These are phyloP conservation scores for Dipodomys spectabilis DNA, from an alignment of 2,113 vertebrate genomes.

Conservation along the genomic window DNA sequence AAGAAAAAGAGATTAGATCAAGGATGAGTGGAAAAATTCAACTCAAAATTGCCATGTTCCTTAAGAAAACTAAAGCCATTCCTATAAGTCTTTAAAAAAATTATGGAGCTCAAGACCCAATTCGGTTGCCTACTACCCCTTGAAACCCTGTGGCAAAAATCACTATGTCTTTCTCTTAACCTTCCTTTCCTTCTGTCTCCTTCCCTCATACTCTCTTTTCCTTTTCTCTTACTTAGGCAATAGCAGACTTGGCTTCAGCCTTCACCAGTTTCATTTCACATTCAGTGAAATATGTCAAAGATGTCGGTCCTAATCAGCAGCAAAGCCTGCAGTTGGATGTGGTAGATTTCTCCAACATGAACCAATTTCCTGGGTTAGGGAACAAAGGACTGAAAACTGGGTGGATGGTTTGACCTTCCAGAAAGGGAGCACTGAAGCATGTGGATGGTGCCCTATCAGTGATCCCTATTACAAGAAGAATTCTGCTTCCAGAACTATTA, in stretches of 20 bases:
- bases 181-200: background rate
- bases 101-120: background rate
- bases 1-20: conserved; percentile 53
- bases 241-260: conserved; percentile 8
- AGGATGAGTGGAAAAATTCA: background rate
- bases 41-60: background rate
- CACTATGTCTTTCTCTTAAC: background rate
- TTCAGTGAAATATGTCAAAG: conserved; percentile 43
- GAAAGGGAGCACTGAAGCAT: conserved; percentile 5
- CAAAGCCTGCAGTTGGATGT: background rate
- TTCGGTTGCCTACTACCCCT: background rate
- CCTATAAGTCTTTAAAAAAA: too few species aligned
- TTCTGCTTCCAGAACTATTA: background rate
- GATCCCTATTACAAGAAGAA: background rate
- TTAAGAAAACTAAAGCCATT: conserved; percentile 2
- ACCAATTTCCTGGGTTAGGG: background rate
- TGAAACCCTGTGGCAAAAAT: background rate
- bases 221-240: conserved; percentile 42
- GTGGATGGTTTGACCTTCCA: background rate
- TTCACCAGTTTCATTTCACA: background rate
- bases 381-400: conserved; percentile 29
- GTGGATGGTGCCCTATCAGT: background rate
- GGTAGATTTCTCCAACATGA: background rate
- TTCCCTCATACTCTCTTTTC: background rate
- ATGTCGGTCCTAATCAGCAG: background rate